Conservation (phyloP, 2,888 invertebrate species). For the Dendrolimus pini region DNA sequence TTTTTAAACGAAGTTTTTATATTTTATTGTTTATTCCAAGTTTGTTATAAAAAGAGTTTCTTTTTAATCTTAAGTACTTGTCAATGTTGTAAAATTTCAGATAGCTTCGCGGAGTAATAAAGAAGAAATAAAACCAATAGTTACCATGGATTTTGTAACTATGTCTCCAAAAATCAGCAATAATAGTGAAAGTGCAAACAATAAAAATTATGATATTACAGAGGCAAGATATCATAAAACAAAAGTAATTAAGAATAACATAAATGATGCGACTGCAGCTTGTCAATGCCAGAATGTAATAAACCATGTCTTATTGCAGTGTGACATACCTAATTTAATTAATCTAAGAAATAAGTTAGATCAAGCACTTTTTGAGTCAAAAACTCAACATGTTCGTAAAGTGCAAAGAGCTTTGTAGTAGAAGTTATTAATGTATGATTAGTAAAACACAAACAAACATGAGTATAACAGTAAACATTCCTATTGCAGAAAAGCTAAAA, state of each 20-base stretch:
- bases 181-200: slow-evolving; percentile 6
- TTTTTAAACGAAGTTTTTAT: too few relatives aligned
- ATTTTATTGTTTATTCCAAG: too few relatives aligned
- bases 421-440: neutral
- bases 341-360: slow-evolving; percentile 72
- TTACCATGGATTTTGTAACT: slow-evolving; percentile 55
- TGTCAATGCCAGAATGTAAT: slow-evolving; percentile 61
- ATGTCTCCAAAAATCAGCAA: slow-evolving; percentile 41
- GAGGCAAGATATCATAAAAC: slow-evolving; percentile 15
- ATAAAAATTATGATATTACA: slow-evolving; percentile 2
- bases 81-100: slow-evolving; percentile 25
- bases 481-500: too few relatives aligned
- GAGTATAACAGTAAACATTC: too few relatives aligned
- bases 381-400: slow-evolving; percentile 74
- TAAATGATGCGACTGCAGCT: slow-evolving; percentile 56
- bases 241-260: slow-evolving; percentile 34
- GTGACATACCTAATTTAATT: slow-evolving; percentile 74
- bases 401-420: slow-evolving; percentile 63
- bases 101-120: slow-evolving; percentile 42
- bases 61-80: too few relatives aligned
- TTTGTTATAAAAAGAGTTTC: too few relatives aligned
- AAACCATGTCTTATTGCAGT: slow-evolving; percentile 60
- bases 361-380: slow-evolving; percentile 74
- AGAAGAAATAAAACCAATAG: slow-evolving; percentile 51
- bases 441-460: too few relatives aligned